Evolutionary conservation across 2,888 invertebrate genomes (phyloP), one percentile per base, ranked within the genome.

Genomic region (Dromius quadrimaculatus): DNA sequence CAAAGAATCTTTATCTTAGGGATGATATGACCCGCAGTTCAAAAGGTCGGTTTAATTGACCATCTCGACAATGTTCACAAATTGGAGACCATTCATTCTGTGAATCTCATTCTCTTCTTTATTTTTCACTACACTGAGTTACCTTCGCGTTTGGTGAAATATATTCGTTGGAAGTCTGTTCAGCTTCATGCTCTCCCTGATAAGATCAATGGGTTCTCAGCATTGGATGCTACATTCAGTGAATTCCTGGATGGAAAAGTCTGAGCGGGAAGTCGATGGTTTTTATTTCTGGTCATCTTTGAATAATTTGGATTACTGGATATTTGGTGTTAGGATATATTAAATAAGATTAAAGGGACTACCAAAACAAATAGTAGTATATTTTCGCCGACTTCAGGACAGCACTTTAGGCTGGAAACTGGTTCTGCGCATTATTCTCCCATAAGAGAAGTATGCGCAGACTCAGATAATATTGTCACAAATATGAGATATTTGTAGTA

Each of bases 31-130:
- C 28, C 50, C 28, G 15, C 13, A n/a, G 43, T 15, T 43, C 43
- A 17, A 19, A 9, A 28, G 50, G 50, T 54, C 50, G 28, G 23
- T 54, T 54, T 54, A 54, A 54, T 54, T 54, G 50, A 28, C 50
- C 50, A 54, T 54, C 50, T 3, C 15, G 4, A 6, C 28, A 13
- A 28, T 28, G 50, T 54, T 54, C 50, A 54, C 50, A 54, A 54
- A 54, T 54, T 54, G 50, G 23, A 1, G 28, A 8, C 15, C 50
- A 54, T 54, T 54, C 28, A 54, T 54, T 54, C 50, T 54, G 28
- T 15, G 50, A 54, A 54, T 28, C 28, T 15, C 50, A 1, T 22
- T 54, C 50, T 8, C 6, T 11, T 54, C 47, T 47, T 47, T 20
- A 47, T 47, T 47, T 47, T 13, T 1, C 47, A 13, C 11, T 47